Conservation (phyloP, 2,797 vertebrate species). For the Falco cherrug region DNA sequence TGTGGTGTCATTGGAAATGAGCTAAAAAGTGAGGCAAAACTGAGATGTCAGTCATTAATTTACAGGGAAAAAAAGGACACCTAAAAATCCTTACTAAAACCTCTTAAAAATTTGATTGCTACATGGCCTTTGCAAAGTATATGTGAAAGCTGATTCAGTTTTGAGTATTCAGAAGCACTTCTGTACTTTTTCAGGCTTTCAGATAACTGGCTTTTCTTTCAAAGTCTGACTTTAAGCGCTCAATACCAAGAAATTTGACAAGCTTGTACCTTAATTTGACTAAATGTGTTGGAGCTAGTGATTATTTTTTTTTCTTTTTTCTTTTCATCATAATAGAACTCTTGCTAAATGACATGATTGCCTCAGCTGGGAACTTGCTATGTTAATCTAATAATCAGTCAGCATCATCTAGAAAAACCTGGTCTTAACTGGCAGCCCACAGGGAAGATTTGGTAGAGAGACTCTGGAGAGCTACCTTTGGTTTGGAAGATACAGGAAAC, state of each 20-base stretch:
- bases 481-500: background rate
- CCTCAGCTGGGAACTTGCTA: background rate
- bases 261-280: conserved; percentile 24
- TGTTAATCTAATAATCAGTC: conserved; percentile 22
- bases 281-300: conserved; percentile 6
- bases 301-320: background rate
- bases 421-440: background rate
- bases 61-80: background rate
- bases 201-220: conserved; percentile 7
- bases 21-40: background rate
- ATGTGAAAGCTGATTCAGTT: background rate
- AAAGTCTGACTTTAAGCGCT: background rate
- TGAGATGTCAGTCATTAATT: background rate
- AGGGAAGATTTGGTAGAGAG: background rate
- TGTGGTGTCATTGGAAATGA: background rate
- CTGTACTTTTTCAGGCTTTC: background rate
- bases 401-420: conserved; percentile 31
- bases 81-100: background rate
- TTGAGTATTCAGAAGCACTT: background rate
- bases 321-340: conserved; percentile 7
- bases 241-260: background rate
- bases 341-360: background rate
- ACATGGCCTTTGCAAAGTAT: background rate
- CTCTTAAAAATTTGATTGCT: background rate
- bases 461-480: background rate